Evolutionary conservation across 2,888 invertebrate genomes (phyloP), one percentile per base, ranked within the genome.

Genomic region (Eupsilia transversa): DNA sequence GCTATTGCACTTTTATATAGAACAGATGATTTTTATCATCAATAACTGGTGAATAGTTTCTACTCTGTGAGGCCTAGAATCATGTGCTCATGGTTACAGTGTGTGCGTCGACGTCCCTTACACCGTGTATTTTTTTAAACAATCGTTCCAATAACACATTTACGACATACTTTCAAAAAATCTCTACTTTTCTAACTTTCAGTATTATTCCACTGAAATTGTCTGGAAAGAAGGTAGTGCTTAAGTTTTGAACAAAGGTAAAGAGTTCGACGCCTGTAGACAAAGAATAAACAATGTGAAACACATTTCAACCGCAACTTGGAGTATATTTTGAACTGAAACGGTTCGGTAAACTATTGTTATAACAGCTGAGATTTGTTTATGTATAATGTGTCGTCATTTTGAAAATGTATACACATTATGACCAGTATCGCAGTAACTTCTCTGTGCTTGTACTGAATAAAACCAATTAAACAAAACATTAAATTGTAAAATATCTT

Each of bases 161-260:
- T 46, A 52, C 63, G 49, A 64, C 38, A 30, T 61, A 65, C 5
- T 63, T 63, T 60, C 14, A 65, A 76, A 77, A 77, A 83, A 74
- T 64, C 60, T 67, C 59, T 74, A 78, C 81, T 69, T 83, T 66
- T 41, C 38, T 59, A 82, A 82, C 83, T 78, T 72, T 69, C 27
- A 52, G 71, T 63, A 86, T 79, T 81, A 75, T 75, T 75, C 74
- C 57, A 80, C 85, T 84, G 84, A 86, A 89, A 89, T 90, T 85
- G 86, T 86, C 87, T 83, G 87, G 83, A 87, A 89, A 86, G 89
- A 87, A 81, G 85, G 86, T 88, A 89, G 87, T 87, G 86, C 77
- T 79, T 80, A 89, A 90, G 89, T 89, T 91, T 88, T 67, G 70
- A 87, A 89, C 90, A 89, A 89, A 88, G 89, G 89, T 89, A 88